phyloP scores from a whole-genome alignment of 2,797 vertebrate genomes.

The Lagothrix lagotricha region DNA sequence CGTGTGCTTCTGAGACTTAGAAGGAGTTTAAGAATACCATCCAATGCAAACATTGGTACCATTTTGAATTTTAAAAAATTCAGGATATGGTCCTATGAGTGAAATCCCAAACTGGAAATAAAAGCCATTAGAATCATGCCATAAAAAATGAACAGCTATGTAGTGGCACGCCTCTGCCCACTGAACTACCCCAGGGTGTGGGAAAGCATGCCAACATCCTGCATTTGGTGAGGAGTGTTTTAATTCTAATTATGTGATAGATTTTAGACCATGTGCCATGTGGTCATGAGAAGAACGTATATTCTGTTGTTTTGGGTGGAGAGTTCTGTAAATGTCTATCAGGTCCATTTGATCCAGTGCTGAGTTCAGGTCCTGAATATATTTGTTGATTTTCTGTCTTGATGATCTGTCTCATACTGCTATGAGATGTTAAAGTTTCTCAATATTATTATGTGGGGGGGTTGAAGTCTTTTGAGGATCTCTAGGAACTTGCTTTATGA shows the following conservation, averaged over 20 bases:
- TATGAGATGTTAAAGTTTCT: no score
- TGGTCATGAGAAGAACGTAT: neutral
- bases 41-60: no score
- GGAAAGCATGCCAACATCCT: neutral
- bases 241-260: neutral
- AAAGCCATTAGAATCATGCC: neutral
- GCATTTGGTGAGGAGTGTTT: neutral
- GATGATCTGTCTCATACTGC: neutral
- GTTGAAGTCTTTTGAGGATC: neutral
- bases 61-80: neutral
- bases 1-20: neutral
- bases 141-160: neutral
- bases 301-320: neutral
- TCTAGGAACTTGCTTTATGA: neutral
- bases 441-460: no score
- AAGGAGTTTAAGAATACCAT: neutral
- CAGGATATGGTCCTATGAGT: neutral
- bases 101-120: neutral
- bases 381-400: neutral
- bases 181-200: no score
- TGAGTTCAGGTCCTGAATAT: neutral
- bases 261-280: neutral
- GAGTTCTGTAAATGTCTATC: neutral
- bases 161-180: fast-evolving
- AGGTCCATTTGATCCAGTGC: neutral